Base-by-base conservation (phyloP, 64 coral and sea anemone species). In the Montipora cactus region DNA sequence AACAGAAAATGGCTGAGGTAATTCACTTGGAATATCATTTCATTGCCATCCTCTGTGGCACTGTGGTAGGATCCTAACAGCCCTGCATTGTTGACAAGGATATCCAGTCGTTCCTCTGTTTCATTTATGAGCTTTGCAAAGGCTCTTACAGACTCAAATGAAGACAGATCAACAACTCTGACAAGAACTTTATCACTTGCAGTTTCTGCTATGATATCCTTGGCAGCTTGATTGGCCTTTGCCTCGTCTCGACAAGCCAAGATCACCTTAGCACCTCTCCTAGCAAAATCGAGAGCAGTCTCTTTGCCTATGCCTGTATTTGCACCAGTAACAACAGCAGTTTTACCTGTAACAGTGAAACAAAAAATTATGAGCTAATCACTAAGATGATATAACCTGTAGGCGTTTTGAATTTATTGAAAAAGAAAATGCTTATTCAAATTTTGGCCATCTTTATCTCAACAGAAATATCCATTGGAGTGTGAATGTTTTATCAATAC, bases 21-120 rank as follows among this genome's bases (percentile, higher is more conserved):
- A 81, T 96, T 96, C 7, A 96, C 81, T 87, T 93, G 91, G 62
- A 94, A 90, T 0, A 21, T 81, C 13, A 22, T 89, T 62, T 94
- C 89, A 73, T 87, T 94, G 10, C 92, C 95, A 94, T 96, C 95
- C 84, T 90, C 75, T 45, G 95, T 96, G 18, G 90, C 13, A 52
- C 28, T 50, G 55, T 37, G 37, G 37, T 93, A 90, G 11, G 11
- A 6, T 15, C 9, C 21, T 2, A 5, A 14, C 0, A 47, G 8
- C 4, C 96, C 96, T 25, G 96, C 96, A 93, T 98, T 98, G 80
- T 98, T 95, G 4, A 98, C 50, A 59, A 98, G 91, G 46, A 98
- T 91, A 70, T 98, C 90, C 5, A 98, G 90, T 4, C 88, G 90
- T 5, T 95, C 87, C 55, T 98, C 96, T 58, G 93, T 93, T 49